Conservation (phyloP, 2,113 vertebrate genomes). For the Rattus rattus region DNA sequence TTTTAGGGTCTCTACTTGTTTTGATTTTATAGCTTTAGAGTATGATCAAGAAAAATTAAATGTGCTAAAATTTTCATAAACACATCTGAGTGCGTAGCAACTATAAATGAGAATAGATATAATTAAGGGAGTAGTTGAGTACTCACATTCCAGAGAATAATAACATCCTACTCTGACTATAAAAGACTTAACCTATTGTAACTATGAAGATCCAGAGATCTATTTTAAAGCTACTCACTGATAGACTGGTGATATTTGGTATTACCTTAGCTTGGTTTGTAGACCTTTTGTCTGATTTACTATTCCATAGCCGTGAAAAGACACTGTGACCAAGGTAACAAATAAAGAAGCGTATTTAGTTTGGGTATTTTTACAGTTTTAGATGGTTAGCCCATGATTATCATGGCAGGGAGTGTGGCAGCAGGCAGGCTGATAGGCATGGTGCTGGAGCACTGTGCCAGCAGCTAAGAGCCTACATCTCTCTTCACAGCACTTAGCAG, state of each 20-base stretch:
- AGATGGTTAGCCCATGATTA: not conserved
- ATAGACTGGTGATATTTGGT: not conserved
- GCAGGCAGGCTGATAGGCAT: not conserved
- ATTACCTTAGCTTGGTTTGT: not conserved
- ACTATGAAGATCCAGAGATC: not conserved
- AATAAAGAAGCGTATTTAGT: no score
- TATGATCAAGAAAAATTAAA: not conserved
- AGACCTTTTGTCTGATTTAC: not conserved
- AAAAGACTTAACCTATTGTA: not conserved
- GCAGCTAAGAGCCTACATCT: no score
- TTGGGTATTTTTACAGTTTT: not conserved
- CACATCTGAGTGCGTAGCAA: not conserved
- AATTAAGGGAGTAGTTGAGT: not conserved
- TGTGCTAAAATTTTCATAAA: not conserved
- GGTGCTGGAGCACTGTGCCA: not conserved
- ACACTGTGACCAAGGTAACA: not conserved
- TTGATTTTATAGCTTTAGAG: not conserved
- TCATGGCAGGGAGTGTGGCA: not conserved
- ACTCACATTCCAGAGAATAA: not conserved
- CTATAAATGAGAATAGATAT: not conserved
- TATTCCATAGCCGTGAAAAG: not conserved
- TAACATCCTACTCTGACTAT: not conserved
- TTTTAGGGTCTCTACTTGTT: not conserved
- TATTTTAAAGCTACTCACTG: not conserved
- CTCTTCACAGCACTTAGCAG: not conserved